A percentile compares a stretch with the other conserved stretches of the same genome.
Conservation (phyloP, 1,140 invertebrate genomes). For the Camponotus pennsylvanicus region DNA sequence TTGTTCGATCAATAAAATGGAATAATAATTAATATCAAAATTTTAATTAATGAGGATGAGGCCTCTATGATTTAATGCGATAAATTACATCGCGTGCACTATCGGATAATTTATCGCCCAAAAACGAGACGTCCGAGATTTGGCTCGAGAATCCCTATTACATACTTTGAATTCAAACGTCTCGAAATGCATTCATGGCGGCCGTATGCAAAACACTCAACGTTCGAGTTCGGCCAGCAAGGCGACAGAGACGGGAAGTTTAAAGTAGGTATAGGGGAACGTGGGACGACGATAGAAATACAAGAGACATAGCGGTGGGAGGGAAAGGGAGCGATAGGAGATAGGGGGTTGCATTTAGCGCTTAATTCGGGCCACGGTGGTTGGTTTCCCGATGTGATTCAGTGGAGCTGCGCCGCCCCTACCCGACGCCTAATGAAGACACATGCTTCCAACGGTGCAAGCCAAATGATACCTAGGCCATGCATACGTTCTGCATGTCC, state of each 20-base stretch:
- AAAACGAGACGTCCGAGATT: conserved; percentile 63
- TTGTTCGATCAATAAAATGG: not conserved
- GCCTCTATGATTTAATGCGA: not conserved
- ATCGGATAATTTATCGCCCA: conserved; percentile 34
- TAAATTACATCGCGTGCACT: conserved; percentile 29
- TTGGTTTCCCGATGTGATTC: conserved; percentile 81
- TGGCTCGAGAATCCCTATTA: conserved; percentile 61
- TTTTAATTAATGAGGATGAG: not conserved
- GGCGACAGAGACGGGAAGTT: conserved; percentile 68
- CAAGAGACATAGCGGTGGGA: not conserved
- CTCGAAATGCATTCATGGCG: conserved; percentile 78
- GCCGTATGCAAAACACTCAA: conserved; percentile 79
- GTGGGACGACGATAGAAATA: conserved; percentile 38
- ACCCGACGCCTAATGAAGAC: conserved; percentile 80
- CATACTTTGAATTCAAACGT: conserved; percentile 79
- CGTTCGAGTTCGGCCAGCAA: conserved; percentile 66
- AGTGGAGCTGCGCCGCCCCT: conserved; percentile 77
- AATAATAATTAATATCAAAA: not conserved
- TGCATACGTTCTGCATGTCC: conserved; percentile 79
- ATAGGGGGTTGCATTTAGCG: conserved; percentile 79
- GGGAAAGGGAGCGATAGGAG: conserved; percentile 8
- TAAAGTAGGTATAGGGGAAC: conserved; percentile 61
- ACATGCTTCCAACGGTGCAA: conserved; percentile 80
- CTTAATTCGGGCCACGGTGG: conserved; percentile 80
- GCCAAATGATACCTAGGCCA: conserved; percentile 80